A percentile compares a stretch with the other conserved stretches of the same genome.
Conservation (phyloP, 2,113 vertebrate species). For the Charadrius vociferus region DNA sequence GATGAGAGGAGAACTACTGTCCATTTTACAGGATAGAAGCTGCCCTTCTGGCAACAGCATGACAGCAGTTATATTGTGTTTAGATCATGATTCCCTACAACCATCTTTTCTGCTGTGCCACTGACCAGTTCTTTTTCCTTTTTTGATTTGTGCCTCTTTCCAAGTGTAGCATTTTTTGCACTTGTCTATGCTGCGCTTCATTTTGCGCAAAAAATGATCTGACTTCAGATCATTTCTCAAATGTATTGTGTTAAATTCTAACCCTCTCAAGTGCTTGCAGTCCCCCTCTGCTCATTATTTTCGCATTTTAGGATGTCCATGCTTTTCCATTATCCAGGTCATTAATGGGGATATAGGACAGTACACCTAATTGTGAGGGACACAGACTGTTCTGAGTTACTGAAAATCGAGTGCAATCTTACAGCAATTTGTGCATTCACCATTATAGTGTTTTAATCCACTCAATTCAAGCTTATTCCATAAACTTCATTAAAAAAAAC, state of each 20-base stretch:
- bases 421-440: not conserved
- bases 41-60: not conserved
- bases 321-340: not conserved
- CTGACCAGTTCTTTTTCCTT: not conserved
- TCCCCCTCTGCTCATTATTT: not conserved
- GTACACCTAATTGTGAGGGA: not conserved
- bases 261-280: not conserved
- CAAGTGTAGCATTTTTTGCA: not conserved
- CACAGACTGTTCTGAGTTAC: not conserved
- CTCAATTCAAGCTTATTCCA: not conserved
- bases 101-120: not conserved
- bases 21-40: not conserved
- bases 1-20: not conserved
- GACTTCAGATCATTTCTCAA: not conserved
- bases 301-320: not conserved
- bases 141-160: not conserved
- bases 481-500: not conserved
- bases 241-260: not conserved
- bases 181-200: fast-evolving
- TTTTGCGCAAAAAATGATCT: no score
- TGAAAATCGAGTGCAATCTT: not conserved
- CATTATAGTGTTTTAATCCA: not conserved
- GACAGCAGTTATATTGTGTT: not conserved
- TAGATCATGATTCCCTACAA: not conserved
- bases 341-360: not conserved